Evolutionary conservation across 1,140 invertebrate genomes (phyloP).

Genomic region (Latrodectus geometricus): DNA sequence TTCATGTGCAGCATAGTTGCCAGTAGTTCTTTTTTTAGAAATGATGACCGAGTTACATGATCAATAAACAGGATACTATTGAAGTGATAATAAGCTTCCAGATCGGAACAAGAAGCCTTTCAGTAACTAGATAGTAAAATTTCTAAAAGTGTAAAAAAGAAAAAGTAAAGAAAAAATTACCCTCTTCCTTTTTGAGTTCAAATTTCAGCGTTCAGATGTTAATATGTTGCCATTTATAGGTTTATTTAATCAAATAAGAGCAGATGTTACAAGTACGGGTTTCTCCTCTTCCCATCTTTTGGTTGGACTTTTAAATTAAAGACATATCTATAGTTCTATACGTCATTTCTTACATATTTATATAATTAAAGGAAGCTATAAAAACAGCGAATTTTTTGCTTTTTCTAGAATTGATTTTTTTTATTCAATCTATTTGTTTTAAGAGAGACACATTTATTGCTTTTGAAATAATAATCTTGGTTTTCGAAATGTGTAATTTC

Average conservation of each 20-base stretch:
- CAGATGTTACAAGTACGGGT: background rate
- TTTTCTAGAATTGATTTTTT: no score
- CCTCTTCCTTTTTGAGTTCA: constrained; percentile 12
- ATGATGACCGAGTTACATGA: constrained; percentile 21
- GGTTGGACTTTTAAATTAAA: background rate
- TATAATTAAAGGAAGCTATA: no score
- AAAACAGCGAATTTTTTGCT: no score
- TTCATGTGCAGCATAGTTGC: background rate
- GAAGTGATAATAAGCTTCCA: constrained; percentile 4
- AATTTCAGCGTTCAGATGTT: background rate
- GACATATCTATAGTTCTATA: no score
- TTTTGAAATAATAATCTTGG: no score
- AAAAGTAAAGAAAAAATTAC: constrained; percentile 43
- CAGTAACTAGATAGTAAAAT: background rate
- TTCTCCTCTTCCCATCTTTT: background rate
- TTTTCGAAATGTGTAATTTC: no score
- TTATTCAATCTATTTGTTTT: no score
- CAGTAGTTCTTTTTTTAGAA: background rate
- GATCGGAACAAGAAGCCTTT: constrained; percentile 28
- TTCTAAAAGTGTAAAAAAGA: background rate
- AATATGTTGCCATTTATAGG: background rate
- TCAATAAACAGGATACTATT: constrained; percentile 28
- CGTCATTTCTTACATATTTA: no score
- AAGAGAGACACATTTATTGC: no score
- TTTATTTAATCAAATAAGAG: background rate